A percentile compares a stretch with the other conserved stretches of the same genome.
Evolutionary conservation across 2,113 vertebrate species (phyloP).

Genomic region (Phrynosoma blainvillii): DNA sequence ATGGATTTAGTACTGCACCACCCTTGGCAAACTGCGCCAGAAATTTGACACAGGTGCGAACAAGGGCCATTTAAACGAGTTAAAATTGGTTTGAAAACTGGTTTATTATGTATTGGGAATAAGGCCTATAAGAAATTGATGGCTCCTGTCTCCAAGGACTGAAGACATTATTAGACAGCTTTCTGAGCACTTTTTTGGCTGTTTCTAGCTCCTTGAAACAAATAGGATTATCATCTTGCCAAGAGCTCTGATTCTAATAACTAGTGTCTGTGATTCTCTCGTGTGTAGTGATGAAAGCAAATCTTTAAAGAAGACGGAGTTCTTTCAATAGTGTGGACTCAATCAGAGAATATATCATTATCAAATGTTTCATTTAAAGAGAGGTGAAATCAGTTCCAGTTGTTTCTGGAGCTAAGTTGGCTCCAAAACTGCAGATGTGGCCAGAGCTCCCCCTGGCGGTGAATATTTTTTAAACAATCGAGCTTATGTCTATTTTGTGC

Average conservation of each 20-base stretch:
- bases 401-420: not conserved
- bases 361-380: constrained; percentile 12
- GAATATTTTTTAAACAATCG: not conserved
- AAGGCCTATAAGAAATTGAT: not conserved
- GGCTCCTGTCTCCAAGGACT: not conserved
- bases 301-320: constrained; percentile 5
- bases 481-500: too few species aligned
- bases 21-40: too few species aligned
- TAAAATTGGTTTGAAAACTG: too few species aligned
- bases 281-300: not conserved
- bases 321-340: constrained; percentile 16
- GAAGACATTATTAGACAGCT: not conserved
- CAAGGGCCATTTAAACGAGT: too few species aligned
- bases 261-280: not conserved
- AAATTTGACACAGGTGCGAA: too few species aligned
- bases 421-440: not conserved
- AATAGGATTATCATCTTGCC: not conserved
- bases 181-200: not conserved
- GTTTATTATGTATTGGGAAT: too few species aligned
- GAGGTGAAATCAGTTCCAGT: not conserved
- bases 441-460: constrained; percentile 23
- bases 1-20: too few species aligned
- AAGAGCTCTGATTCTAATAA: not conserved
- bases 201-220: not conserved
- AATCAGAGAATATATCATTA: not conserved